Percentiles rank a stretch among this genome's conserved stretches.
These are phyloP conservation scores for Andrena chrysosceles DNA, from an alignment of 2,888 invertebrate species.

Conservation along the genomic window DNA sequence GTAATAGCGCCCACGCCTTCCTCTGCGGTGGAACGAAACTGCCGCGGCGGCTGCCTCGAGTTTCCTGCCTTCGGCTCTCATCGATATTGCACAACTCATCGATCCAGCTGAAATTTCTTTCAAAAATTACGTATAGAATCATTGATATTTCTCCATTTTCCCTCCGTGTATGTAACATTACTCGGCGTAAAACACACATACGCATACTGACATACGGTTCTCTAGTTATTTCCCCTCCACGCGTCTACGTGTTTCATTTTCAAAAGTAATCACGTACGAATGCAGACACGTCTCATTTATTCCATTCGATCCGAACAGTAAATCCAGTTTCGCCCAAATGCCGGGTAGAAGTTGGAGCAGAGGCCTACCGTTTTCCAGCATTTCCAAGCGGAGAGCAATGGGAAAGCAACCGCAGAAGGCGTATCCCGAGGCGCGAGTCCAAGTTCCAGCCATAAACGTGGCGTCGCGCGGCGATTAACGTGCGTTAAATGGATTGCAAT, in stretches of 20 bases:
- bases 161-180: too few species aligned
- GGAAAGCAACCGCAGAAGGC: constrained; percentile 11
- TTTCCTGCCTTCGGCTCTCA: constrained; percentile 22
- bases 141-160: too few species aligned
- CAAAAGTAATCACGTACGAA: too few species aligned
- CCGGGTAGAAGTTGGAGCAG: background rate
- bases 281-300: too few species aligned
- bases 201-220: too few species aligned
- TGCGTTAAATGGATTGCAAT: constrained; percentile 47
- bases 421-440: constrained; percentile 27
- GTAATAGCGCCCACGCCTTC: constrained; percentile 72
- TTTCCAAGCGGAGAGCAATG: constrained; percentile 8
- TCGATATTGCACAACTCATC: constrained; percentile 62
- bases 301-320: too few species aligned
- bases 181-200: too few species aligned
- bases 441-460: constrained; percentile 42
- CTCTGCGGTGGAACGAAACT: background rate
- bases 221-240: too few species aligned
- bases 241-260: too few species aligned
- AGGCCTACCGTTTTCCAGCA: background rate
- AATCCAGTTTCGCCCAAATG: too few species aligned
- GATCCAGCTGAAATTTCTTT: background rate
- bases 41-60: constrained; percentile 4
- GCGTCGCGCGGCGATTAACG: constrained; percentile 26
- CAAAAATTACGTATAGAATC: too few species aligned